Conservation (phyloP, 2,797 vertebrate species). For the Sebastes hubbsi region DNA sequence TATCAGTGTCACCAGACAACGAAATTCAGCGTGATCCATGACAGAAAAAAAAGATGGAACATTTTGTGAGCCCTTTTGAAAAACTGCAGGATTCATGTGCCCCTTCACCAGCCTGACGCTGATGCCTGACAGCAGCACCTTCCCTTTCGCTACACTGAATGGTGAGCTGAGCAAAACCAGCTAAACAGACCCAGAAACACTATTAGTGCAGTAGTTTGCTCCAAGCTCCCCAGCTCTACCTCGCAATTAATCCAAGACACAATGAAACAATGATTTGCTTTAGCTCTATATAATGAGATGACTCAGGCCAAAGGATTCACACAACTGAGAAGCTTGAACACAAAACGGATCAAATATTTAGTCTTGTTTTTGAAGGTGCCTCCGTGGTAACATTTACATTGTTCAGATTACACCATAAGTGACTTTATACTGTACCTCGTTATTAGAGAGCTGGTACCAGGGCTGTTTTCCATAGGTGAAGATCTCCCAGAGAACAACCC, state of each 20-base stretch:
- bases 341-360: constrained; percentile 41
- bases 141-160: background rate
- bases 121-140: background rate
- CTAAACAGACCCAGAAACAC: background rate
- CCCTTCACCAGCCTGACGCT: background rate
- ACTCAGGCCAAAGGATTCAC: background rate
- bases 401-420: background rate
- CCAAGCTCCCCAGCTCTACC: background rate
- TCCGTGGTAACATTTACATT: constrained; percentile 10
- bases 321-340: background rate
- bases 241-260: constrained; percentile 3
- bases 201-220: background rate
- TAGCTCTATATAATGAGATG: background rate
- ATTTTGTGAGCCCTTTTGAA: background rate
- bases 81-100: background rate
- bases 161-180: background rate
- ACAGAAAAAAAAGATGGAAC: background rate
- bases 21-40: background rate
- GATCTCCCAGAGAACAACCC: constrained; percentile 98
- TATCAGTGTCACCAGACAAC: background rate
- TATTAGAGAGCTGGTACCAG: constrained; percentile 99
- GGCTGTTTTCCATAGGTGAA: constrained; percentile 99
- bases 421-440: constrained; percentile 85
- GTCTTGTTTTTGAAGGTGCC: background rate
- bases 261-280: background rate